Base-by-base conservation (phyloP, 1,140 invertebrate genomes). In the Acromyrmex charruanus region DNA sequence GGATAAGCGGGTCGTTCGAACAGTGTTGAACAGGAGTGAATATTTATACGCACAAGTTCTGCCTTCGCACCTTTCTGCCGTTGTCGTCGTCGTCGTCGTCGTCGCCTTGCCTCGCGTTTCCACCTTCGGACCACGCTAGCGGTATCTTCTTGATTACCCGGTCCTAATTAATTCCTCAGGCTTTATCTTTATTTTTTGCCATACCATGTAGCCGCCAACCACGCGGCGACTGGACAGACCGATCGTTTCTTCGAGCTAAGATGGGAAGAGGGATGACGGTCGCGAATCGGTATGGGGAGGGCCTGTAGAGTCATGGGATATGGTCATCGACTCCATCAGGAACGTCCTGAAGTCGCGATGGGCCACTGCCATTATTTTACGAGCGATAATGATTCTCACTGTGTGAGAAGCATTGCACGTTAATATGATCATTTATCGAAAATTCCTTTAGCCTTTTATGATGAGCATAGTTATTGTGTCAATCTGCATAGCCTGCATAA, bases 141-240 rank as follows among this genome's bases (percentile, higher is more conserved):
- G 93, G 90, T 94, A 94, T 94, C 94, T 94, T 89, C 91, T 94
- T 94, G 94, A 94, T 94, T 94, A 93, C 92, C 92, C 80, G 93
- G 92, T 93, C 93, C 94, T 94, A 94, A 94, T 94, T 94, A 94
- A 94, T 94, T 94, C 94, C 91, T 94, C 93, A 94, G 90, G 90
- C 92, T 94, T 94, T 94, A 94, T 94, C 93, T 94, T 93, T 92
- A 92, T 93, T 94, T 93, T 44, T 93, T 94, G 53, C 66, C 66
- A 80, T 35, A 59, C 69, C 85, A 5, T 55, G 79, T 44, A 74
- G 71, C 63, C 79, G 85, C 66, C 85, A 79, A 69, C 63, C 51
- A 80, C 87, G 77, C 44, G 58, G 68, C 86, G 86, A 9, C 49
- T 1, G 71, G 61, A 68, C 87, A 75, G 71, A 79, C 81, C 87